These are phyloP conservation scores for Brachionus sp. DNA, from an alignment of 1,140 invertebrate species.

Conservation along the genomic window DNA sequence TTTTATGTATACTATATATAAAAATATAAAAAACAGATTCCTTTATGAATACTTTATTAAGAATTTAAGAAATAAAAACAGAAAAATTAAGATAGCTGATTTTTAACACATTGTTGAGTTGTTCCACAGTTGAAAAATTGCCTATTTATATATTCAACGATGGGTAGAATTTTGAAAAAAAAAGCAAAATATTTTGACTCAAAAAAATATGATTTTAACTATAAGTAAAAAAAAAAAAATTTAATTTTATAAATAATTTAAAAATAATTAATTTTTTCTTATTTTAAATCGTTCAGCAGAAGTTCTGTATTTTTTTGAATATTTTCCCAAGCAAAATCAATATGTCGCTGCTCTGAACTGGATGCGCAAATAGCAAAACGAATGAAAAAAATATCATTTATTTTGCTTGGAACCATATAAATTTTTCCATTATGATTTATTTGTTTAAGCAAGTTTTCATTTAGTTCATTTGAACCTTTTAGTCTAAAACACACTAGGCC, in stretches of 20 bases:
- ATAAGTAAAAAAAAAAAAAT: no score
- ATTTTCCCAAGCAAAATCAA: conserved; percentile 77
- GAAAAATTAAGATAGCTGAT: no score
- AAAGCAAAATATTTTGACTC: no score
- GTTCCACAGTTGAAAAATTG: no score
- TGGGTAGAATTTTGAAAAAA: no score
- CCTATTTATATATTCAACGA: no score
- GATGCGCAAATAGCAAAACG: conserved; percentile 78
- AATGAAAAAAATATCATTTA: conserved; percentile 65
- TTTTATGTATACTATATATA: no score
- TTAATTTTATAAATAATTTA: background rate
- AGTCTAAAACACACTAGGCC: conserved; percentile 81
- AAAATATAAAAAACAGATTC: no score
- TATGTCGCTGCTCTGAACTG: conserved; percentile 68
- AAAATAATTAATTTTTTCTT: background rate
- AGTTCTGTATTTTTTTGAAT: conserved; percentile 59
- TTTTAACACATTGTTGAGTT: no score
- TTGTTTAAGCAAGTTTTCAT: conserved; percentile 70
- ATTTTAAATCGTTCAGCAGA: background rate
- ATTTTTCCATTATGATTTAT: conserved; percentile 75
- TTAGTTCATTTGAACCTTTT: conserved; percentile 70
- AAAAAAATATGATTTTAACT: no score
- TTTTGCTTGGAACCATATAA: conserved; percentile 74
- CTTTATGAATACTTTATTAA: no score
- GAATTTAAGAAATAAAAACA: no score